Evolutionary conservation across 2,888 invertebrate genomes (phyloP), one percentile per base, ranked within the genome.

Genomic region (Scrobipalpa costella): DNA sequence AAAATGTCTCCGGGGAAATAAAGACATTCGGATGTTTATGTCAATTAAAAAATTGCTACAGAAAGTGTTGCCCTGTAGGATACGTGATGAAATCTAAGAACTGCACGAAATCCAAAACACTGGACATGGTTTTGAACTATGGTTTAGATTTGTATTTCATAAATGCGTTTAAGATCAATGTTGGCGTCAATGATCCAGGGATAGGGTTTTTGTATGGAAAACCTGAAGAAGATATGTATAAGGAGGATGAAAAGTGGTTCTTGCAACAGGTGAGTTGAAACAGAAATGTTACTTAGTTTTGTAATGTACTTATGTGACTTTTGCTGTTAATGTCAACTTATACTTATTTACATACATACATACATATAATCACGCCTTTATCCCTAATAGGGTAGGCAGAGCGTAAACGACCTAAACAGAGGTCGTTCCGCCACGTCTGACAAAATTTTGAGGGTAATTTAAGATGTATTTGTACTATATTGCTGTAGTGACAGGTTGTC

Each of bases 1-100:
- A 76, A 66, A 80, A 78, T 21, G 67, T 83, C 2, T 75, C 70
- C 49, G 85, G 82, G 8, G 76, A 70, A 63, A 64, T 77, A 0
- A 80, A 66, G 63, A 78, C 67, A 1, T 86, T 78, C 27, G 89
- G 87, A 0, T 90, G 90, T 69, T 64, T 82, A 55, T 90, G 90
- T 67, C 66, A 80, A 63, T n/a, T 76, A 0, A 79, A 68, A 15
- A 70, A 75, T 5, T 90, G 90, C 72, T 75, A 86, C 21, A 69
- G 80, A n/a, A 90, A 90, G 64, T 90, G 90, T 65, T 90, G 90
- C 63, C 78, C 80, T 0, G 9, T 79, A 0, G 86, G 85, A 0
- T 71, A 65, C n/a, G 79, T 80, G 2, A 55, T 61, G 6, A 62
- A 36, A 8, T 8, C 34, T 69, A 72, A 13, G 9, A 57, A 64